Evolutionary conservation across 1,140 invertebrate species (phyloP).

Genomic region (Papilio glaucus): DNA sequence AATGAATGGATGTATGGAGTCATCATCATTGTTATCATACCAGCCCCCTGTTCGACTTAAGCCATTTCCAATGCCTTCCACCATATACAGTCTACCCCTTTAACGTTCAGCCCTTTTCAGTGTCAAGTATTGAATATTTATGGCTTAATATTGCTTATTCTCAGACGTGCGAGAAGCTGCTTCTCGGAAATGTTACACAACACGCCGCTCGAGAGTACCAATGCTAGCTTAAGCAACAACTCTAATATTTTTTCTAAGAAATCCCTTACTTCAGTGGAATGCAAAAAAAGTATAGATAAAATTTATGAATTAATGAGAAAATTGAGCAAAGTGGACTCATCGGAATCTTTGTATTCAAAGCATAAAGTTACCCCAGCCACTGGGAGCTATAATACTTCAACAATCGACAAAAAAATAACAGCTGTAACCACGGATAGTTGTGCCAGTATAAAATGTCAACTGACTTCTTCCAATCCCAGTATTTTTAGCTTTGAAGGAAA

Average conservation of each 20-base stretch:
- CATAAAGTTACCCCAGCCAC: constrained; percentile 19
- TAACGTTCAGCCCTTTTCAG: too few species aligned
- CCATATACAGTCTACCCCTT: too few species aligned
- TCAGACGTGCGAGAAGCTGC: constrained; percentile 1
- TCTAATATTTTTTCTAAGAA: constrained; percentile 42
- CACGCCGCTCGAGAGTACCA: background rate
- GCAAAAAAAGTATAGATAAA: constrained; percentile 71
- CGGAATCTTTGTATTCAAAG: constrained; percentile 40
- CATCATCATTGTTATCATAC: too few species aligned
- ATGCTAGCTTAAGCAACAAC: constrained; percentile 23
- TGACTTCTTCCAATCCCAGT: constrained; percentile 60
- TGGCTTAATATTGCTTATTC: background rate
- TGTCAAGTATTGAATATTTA: background rate
- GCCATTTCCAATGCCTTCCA: too few species aligned
- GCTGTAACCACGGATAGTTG: constrained; percentile 61
- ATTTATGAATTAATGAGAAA: constrained; percentile 71
- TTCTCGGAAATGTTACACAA: constrained; percentile 3
- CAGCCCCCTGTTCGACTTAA: too few species aligned
- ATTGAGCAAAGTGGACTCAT: constrained; percentile 44
- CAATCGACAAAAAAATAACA: constrained; percentile 12
- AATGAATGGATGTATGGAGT: too few species aligned
- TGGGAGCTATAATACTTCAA: background rate
- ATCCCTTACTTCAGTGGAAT: constrained; percentile 50
- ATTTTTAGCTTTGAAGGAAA: constrained; percentile 60
- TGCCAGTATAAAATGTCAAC: constrained; percentile 64